Evolutionary conservation across 2,888 invertebrate species (phyloP).

Genomic region (Cyclophora punctaria): DNA sequence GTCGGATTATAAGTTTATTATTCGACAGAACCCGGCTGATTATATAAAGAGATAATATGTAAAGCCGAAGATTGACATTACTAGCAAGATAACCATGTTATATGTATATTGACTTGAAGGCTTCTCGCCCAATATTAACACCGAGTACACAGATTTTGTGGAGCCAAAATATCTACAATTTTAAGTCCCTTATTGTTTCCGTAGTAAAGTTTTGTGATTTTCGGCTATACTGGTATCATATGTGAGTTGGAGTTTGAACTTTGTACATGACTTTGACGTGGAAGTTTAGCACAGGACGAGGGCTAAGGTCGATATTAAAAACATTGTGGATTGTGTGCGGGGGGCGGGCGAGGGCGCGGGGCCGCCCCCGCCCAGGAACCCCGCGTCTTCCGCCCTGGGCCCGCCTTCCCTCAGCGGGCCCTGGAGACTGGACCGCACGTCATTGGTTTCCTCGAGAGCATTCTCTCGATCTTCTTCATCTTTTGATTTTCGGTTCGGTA

Average conservation of each 20-base stretch:
- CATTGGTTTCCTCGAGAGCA: constrained; percentile 59
- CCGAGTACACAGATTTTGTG: no score
- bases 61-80: no score
- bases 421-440: constrained; percentile 78
- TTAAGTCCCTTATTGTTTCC: no score
- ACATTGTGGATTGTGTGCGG: constrained; percentile 36
- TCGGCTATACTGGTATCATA: background rate
- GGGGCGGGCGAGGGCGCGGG: constrained; percentile 35
- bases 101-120: no score
- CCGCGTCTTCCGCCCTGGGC: constrained; percentile 61
- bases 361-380: constrained; percentile 56
- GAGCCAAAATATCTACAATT: no score
- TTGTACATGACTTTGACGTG: constrained; percentile 42
- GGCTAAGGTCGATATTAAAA: constrained; percentile 55
- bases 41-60: no score
- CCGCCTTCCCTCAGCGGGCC: constrained; percentile 79
- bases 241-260: constrained; percentile 30
- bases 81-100: no score
- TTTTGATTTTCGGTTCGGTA: constrained; percentile 70
- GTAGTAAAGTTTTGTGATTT: background rate
- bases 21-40: no score
- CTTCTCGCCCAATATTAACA: no score
- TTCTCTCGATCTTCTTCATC: constrained; percentile 62
- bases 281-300: constrained; percentile 57
- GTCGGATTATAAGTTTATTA: no score